Evolutionary conservation across 2,888 invertebrate species (phyloP), one percentile per base, ranked within the genome.

Genomic region (Chrysomela aeneicollis): DNA sequence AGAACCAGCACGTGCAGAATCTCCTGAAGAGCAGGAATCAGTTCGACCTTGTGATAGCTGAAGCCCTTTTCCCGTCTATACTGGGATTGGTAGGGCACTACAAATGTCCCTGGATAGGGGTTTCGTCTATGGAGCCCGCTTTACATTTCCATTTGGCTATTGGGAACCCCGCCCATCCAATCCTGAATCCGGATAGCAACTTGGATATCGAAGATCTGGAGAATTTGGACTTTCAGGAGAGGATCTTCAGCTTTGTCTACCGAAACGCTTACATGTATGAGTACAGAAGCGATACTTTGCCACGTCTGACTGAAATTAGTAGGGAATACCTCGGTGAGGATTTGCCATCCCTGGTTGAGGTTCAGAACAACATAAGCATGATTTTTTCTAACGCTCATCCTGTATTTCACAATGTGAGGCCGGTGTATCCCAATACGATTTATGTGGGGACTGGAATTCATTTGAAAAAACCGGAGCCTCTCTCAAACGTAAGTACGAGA

Each of bases 131-230:
- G 63, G 81, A 79, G 55, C 74, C 74, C 17, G 72, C 72, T 2
- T 50, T 72, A 2, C 70, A 71, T 42, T 73, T 72, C 12, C 78
- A 80, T 55, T 73, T 78, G 18, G 62, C 73, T 3, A 71, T 77
- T 4, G 82, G 81, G 0, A 82, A 81, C 65, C 78, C 78, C 0
- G 67, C 72, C 0, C 78, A 81, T 73, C 80, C 82, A 0, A 64
- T 82, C 17, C 65, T 80, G 18, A 76, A 77, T 26, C 81, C 82
- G 2, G 78, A 79, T 59, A 35, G 72, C 2, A 74, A 78, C 55
- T 60, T 78, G 2, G 71, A 73, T 4, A 71, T 76, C 37, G 49
- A 57, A 1, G 61, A 69, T 30, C 22, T 57, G 1, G 60, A 66
- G 17, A 26, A 73, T 52, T 65, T 77, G 60, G 75, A 66, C 15